Percentiles rank a stretch among this genome's conserved stretches.
phyloP scores from a whole-genome alignment of 92 coral and sea anemone genomes.

The Micromussa lordhowensis region DNA sequence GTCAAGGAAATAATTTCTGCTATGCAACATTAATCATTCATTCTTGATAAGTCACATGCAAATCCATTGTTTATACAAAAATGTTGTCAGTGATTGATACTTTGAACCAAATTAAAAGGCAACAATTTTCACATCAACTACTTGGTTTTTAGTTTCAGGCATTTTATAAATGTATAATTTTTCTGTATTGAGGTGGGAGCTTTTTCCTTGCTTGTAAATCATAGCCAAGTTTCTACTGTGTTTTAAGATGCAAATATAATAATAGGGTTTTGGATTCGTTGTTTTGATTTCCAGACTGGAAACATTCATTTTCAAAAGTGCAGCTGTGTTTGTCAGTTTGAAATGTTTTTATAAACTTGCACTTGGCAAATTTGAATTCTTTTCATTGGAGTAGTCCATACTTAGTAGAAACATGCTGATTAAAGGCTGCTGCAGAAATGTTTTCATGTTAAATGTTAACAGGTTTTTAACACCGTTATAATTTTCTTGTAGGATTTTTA shows the following conservation, averaged over 20 bases:
- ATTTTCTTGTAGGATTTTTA: neutral
- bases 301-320: neutral
- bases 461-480: neutral
- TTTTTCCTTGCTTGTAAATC: neutral
- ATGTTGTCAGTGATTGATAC: neutral
- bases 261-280: neutral
- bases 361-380: neutral
- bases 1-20: neutral
- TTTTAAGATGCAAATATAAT: neutral
- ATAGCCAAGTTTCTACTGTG: neutral
- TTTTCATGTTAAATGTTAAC: neutral
- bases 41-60: neutral
- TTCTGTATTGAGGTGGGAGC: neutral
- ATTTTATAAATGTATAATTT: neutral
- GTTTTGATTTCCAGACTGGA: neutral
- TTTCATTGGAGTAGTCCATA: neutral
- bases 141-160: neutral
- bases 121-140: neutral
- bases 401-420: neutral
- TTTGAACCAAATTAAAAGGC: neutral
- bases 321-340: neutral
- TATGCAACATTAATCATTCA: conserved; percentile 3
- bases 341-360: neutral
- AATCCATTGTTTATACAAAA: neutral
- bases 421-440: neutral